These are phyloP conservation scores for Crypturellus undulatus DNA, from an alignment of 2,113 vertebrate genomes.

Conservation along the genomic window DNA sequence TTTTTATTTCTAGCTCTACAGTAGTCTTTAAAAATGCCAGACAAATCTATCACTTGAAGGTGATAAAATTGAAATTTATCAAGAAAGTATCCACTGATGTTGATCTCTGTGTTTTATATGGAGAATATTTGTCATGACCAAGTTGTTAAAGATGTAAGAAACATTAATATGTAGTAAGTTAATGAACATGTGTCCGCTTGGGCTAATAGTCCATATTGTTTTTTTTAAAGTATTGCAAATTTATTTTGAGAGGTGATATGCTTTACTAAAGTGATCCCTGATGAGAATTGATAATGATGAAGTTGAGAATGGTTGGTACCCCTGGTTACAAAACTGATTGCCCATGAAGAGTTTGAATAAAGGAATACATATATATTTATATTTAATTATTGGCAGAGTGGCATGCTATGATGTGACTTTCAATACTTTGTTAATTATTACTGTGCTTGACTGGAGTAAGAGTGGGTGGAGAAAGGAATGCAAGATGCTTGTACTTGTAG, in stretches of 20 bases:
- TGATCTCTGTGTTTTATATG: background rate
- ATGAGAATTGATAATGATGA: background rate
- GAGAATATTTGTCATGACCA: background rate
- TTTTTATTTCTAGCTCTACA: background rate
- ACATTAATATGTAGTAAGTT: background rate
- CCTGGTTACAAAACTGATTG: background rate
- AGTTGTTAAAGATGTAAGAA: background rate
- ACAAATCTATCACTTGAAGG: background rate
- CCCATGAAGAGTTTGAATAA: background rate
- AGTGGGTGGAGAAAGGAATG: constrained; percentile 40
- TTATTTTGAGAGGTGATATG: background rate
- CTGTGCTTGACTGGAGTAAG: background rate
- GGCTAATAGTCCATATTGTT: background rate
- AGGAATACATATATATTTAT: background rate
- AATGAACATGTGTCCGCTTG: background rate
- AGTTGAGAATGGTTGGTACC: background rate
- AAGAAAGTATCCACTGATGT: background rate
- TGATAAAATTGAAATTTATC: background rate
- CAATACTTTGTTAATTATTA: constrained; percentile 16
- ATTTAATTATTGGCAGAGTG: background rate
- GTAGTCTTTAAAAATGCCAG: background rate
- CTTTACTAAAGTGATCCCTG: background rate
- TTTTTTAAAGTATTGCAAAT: background rate
- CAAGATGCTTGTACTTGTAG: background rate
- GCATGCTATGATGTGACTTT: background rate